phyloP scores from a whole-genome alignment of 2,888 invertebrate species.

The Copidosoma aretas region DNA sequence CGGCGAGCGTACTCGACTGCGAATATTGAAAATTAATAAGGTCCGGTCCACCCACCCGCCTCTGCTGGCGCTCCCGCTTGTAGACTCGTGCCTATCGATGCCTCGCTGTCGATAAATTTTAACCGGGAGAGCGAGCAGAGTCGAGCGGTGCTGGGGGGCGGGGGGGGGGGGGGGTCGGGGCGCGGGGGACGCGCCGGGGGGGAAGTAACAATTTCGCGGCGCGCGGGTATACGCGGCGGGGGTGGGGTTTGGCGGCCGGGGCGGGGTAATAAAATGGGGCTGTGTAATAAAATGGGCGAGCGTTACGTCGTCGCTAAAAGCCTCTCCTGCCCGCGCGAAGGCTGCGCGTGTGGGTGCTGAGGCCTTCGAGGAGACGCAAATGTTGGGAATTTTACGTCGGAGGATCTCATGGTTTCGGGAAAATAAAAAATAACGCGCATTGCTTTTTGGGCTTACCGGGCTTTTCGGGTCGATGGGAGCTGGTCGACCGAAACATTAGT shows the following conservation, averaged over 20 bases:
- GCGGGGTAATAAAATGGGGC: constrained; percentile 27
- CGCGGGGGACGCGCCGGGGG: not conserved
- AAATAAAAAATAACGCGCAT: no score
- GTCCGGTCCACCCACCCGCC: not conserved
- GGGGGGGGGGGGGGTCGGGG: constrained; percentile 33
- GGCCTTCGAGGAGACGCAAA: no score
- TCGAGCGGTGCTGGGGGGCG: not conserved
- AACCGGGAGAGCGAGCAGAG: not conserved
- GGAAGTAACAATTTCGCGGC: constrained; percentile 10
- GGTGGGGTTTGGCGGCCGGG: constrained; percentile 27
- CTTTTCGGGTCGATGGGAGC: no score
- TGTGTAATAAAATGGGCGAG: constrained; percentile 34
- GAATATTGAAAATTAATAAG: constrained; percentile 35
- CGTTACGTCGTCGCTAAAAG: constrained; percentile 40
- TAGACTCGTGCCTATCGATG: not conserved
- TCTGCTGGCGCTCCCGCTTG: not conserved
- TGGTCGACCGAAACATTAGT: no score
- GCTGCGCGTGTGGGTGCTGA: no score
- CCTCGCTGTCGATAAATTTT: constrained; percentile 21
- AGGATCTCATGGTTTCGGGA: no score
- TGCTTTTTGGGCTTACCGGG: no score
- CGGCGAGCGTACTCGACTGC: not conserved
- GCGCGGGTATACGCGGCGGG: constrained; percentile 16
- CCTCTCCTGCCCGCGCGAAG: not conserved
- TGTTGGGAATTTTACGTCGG: no score